phyloP scores from a whole-genome alignment of 2,113 vertebrate genomes.

The Phrynosoma blainvillii region DNA sequence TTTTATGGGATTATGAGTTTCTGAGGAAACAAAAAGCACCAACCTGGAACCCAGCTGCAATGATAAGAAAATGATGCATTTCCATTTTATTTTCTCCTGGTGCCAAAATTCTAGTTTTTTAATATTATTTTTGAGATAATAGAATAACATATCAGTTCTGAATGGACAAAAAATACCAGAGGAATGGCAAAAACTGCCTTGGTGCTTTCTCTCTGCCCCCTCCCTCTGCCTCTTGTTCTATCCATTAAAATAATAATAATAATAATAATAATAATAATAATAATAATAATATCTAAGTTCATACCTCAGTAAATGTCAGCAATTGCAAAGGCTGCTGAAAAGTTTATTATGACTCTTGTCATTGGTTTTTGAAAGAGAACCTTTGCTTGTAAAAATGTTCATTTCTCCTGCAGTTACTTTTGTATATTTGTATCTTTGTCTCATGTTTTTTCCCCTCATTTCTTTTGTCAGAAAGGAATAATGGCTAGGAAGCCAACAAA shows the following conservation, averaged over 20 bases:
- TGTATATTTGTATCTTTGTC: background rate
- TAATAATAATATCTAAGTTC: constrained; percentile 24
- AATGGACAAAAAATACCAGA: constrained; percentile 39
- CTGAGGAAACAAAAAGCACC: constrained; percentile 57
- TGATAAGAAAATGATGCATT: constrained; percentile 49
- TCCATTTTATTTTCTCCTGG: constrained; percentile 57
- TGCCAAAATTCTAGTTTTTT: constrained; percentile 45
- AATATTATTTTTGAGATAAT: constrained; percentile 56
- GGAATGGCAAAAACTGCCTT: constrained; percentile 15
- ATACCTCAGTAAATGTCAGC: constrained; percentile 47
- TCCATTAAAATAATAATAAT: no score
- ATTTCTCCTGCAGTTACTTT: background rate
- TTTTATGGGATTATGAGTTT: constrained; percentile 60
- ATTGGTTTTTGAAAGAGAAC: constrained; percentile 28
- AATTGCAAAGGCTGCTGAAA: constrained; percentile 43
- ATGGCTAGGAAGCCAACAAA: background rate
- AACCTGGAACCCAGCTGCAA: constrained; percentile 58
- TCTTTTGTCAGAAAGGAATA: background rate
- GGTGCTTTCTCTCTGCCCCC: constrained; percentile 7
- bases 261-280: no score
- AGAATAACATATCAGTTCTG: constrained; percentile 46
- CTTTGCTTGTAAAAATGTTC: constrained; percentile 7
- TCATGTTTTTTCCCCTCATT: background rate
- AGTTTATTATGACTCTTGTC: constrained; percentile 32
- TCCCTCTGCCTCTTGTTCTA: no score